Evolutionary conservation across 2,797 vertebrate species (phyloP), one percentile per base, ranked within the genome.

Genomic region (Onychomys torridus): DNA sequence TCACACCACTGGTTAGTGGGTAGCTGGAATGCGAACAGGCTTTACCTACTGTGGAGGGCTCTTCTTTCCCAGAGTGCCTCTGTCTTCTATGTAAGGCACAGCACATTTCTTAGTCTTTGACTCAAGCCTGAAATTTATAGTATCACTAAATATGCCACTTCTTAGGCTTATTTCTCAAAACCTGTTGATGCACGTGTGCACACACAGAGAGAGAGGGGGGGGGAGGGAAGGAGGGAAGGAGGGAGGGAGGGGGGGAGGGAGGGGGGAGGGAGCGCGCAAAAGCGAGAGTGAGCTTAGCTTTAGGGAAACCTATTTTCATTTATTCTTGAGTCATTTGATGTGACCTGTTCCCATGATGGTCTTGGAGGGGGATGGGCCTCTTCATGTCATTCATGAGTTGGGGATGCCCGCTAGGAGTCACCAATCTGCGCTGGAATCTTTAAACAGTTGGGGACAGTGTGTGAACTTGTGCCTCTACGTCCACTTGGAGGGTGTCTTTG

Each of bases 401-500:
- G 34, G 6, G 21, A 9, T 91, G 46, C 25, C 40, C 27, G 16
- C 23, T 81, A 57, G 25, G 0, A 3, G 49, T 67, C 77, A 19
- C 52, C 25, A 46, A 55, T 82, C 69, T 79, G 77, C 11, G 6
- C 27, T 40, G 2, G 2, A 13, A 55, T 75, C 10, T 88, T 86
- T 67, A 2, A 25, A 23, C 23, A 71, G 57, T 61, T 8, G 12
- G 49, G 59, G 23, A 13, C 86, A 73, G 29, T 46, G 19, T 40
- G 23, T 65, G 76, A 67, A 27, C 34, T 3, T 10, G 5, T 77
- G 37, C 9, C 5, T 93, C 46, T 32, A 65, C 67, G 73, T 27
- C 49, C 49, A 32, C 93, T 91, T 82, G 96, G 92, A 93, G 92
- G 95, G 96, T 94, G 94, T 93, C 73, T 73, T 2, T 96, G 95